Evolutionary conservation across 2,888 invertebrate genomes (phyloP), one percentile per base, ranked within the genome.

Genomic region (Luperina testacea): DNA sequence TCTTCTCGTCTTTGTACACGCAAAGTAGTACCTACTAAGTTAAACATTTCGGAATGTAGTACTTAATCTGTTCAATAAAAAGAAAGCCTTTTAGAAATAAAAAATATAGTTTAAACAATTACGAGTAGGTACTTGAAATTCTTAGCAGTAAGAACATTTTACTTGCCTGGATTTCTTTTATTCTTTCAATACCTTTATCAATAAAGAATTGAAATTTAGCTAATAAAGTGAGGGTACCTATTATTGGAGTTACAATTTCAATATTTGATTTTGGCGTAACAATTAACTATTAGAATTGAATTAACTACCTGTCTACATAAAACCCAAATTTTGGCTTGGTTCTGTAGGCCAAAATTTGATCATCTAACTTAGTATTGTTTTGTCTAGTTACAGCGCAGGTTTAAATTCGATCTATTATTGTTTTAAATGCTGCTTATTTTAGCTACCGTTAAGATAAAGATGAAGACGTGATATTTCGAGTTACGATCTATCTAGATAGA

Each of bases 321-420:
- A 69, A 81, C 32, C 71, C 72, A 81, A 87, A 77, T 75, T 84
- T 84, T 74, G 81, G 74, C 69, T 81, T 9, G 73, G n/a, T 80
- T 75, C 77, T 80, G 70, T 68, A 51, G 59, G 61, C 42, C 67
- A 59, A 48, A 82, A 82, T 77, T 85, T 72, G 71, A 77, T 85
- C 48, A 51, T 73, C 69, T 61, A 71, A 85, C 45, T 81, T 81
- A 64, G 51, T 24, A 64, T 81, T 85, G 72, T 81, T 85, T 71
- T 59, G 72, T 71, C 63, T 76, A 45, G 77, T 53, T 70, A 57
- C 38, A 45, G 61, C 4, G 27, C n/a, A 53, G 61, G 70, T 51
- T 83, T n/a, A 38, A 68, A 74, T 67, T 71, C 51, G 27, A 73
- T n/a, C 48, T 80, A 45, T 73, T 84, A 72, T 64, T 74, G 61